phyloP scores from a whole-genome alignment of 2,797 vertebrate genomes.

The Tachyglossus aculeatus region DNA sequence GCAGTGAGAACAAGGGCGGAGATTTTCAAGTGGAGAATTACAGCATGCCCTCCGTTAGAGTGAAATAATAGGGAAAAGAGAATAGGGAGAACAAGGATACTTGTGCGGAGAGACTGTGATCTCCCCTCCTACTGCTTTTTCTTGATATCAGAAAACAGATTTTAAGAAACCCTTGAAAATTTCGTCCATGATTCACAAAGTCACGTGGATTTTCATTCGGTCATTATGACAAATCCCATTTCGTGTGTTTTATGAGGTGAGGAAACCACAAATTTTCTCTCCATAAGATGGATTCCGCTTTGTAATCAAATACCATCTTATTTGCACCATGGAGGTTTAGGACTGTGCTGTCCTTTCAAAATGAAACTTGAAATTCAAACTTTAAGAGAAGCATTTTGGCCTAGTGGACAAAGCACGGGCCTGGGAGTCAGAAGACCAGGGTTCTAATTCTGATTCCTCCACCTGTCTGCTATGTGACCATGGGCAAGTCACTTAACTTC shows the following conservation, averaged over 20 bases:
- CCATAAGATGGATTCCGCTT: too few species aligned
- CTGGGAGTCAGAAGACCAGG: too few species aligned
- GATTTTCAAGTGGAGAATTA: conserved; percentile 20
- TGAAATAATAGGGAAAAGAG: background rate
- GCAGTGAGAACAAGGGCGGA: background rate
- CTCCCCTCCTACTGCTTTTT: background rate
- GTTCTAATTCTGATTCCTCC: too few species aligned
- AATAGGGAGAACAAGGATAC: background rate
- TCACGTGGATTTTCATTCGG: background rate
- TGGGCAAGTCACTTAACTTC: too few species aligned
- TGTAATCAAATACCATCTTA: background rate
- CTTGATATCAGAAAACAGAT: background rate
- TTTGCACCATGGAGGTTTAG: background rate
- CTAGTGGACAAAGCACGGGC: too few species aligned
- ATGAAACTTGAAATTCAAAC: too few species aligned
- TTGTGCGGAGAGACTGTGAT: rapidly evolving
- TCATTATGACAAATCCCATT: background rate
- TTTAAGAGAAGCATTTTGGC: too few species aligned
- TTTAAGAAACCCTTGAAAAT: background rate
- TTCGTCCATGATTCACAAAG: background rate
- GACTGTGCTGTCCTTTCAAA: too few species aligned
- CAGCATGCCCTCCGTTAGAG: background rate
- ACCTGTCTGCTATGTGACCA: too few species aligned
- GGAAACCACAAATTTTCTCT: too few species aligned
- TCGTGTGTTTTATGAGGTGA: background rate